Base-by-base conservation (phyloP, 2,888 invertebrate genomes). In the Antitype chi region DNA sequence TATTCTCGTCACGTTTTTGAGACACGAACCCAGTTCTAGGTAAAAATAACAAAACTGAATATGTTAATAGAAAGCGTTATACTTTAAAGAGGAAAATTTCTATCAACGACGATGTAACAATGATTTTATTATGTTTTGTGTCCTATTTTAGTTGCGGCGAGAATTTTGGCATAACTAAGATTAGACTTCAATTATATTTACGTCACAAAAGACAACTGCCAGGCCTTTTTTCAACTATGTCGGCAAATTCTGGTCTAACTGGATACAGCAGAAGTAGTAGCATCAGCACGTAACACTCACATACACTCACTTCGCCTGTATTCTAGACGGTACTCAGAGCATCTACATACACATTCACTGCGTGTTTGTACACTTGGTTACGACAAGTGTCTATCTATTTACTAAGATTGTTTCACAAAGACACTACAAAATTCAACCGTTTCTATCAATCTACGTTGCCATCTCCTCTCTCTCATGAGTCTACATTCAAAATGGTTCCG, bases 401-500 rank as follows among this genome's bases (percentile, higher is more conserved):
- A 49, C 20, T 15, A 6, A 67, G 2, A 70, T 63, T 53, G 17
- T 6, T 32, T 53, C 9, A 32, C 53, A 38, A 68, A n/a, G n/a
- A n/a, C 47, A 63, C 57, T 47, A 52, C 8, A 43, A 8, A 43
- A 64, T 57, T n/a, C 28, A 57, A 71, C 55, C 17, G 23, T 9
- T 9, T 60, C 38, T 57, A 75, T 76, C 43, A 57, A 71, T 62
- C 47, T 9, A 53, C 43, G 60, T 63, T 32, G 28, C 43, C 15
- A 53, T 32, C 23, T 32, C 17, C 43, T 9, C 43, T 2, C 43
- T 43, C 43, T 43, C 9, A 68, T 13, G 63, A 72, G 53, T 63
- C 77, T n/a, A 25, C 49, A 74, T 74, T 80, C 13, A 76, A 81
- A 82, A 64, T 57, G n/a, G 52, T 70, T 77, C 76, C 20, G 66